Conservation (phyloP, 2,888 invertebrate genomes). For the Myopa testacea region DNA sequence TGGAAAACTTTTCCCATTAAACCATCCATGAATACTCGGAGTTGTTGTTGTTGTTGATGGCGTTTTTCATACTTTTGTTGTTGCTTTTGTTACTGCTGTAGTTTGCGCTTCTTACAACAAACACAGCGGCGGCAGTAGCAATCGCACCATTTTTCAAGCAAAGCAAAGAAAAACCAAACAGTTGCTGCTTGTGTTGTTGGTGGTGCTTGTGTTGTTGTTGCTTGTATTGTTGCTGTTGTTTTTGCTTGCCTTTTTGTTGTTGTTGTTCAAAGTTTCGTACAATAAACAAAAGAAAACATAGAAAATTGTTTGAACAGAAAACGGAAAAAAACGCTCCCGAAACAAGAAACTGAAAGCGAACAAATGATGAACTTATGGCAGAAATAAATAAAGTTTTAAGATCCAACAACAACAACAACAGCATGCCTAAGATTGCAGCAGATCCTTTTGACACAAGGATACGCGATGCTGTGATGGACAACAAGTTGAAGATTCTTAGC, state of each 20-base stretch:
- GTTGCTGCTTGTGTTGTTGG: background rate
- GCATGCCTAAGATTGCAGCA: background rate
- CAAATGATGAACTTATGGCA: constrained; percentile 33
- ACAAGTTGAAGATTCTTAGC: no score
- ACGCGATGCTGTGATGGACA: background rate
- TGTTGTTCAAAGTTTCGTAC: background rate
- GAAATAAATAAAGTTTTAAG: constrained; percentile 36
- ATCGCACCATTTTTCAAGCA: constrained; percentile 11
- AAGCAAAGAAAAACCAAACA: background rate
- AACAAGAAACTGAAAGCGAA: constrained; percentile 14
- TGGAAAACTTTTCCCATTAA: constrained; percentile 61
- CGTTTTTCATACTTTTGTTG: constrained; percentile 2
- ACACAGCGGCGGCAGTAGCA: background rate
- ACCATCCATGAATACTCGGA: constrained; percentile 46
- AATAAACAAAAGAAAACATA: background rate
- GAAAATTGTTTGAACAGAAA: background rate
- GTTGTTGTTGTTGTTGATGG: constrained; percentile 40
- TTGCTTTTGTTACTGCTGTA: background rate
- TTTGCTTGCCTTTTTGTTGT: background rate
- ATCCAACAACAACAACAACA: constrained; percentile 12
- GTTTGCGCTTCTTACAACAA: background rate
- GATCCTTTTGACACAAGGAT: background rate
- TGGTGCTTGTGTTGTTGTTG: background rate
- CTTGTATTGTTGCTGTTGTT: constrained; percentile 7
- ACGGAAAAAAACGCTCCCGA: background rate